These are phyloP conservation scores for Hemicentrotus pulcherrimus DNA, from an alignment of 35 echinoderm and acorn worm genomes.

Conservation along the genomic window DNA sequence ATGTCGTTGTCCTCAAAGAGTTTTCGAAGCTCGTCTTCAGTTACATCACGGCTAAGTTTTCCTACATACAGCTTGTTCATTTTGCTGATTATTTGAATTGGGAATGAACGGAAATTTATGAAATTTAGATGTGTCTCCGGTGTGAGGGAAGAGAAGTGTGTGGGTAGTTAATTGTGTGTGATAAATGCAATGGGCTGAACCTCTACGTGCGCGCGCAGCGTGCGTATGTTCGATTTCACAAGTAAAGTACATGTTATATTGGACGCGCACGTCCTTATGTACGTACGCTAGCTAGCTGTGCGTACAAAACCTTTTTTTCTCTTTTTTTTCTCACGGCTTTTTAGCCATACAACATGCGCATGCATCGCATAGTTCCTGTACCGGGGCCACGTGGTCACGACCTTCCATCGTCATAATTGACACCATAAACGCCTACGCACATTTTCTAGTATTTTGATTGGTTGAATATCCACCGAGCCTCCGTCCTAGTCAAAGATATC, in stretches of 20 bases:
- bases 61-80: conserved; percentile 51
- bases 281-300: too few relatives aligned
- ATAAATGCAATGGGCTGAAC: not conserved
- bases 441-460: not conserved
- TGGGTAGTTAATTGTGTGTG: not conserved
- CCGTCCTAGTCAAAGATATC: not conserved
- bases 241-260: too few relatives aligned
- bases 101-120: conserved; percentile 32
- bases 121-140: conserved; percentile 49
- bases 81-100: conserved; percentile 44
- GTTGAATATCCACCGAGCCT: not conserved
- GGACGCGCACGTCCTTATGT: not conserved
- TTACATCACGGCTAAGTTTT: conserved; percentile 45
- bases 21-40: conserved; percentile 51
- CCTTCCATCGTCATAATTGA: conserved; percentile 15
- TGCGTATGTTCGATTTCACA: not conserved
- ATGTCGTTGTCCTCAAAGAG: conserved; percentile 40
- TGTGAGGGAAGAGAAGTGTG: conserved; percentile 28
- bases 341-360: not conserved
- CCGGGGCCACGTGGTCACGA: conserved; percentile 41
- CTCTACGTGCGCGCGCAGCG: not conserved
- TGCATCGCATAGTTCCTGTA: conserved; percentile 23
- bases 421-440: not conserved
- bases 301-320: not conserved
- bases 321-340: not conserved